A percentile compares a stretch with the other conserved stretches of the same genome.
These are phyloP conservation scores for Helicoverpa assulta DNA, from an alignment of 2,888 invertebrate genomes.

Conservation along the genomic window DNA sequence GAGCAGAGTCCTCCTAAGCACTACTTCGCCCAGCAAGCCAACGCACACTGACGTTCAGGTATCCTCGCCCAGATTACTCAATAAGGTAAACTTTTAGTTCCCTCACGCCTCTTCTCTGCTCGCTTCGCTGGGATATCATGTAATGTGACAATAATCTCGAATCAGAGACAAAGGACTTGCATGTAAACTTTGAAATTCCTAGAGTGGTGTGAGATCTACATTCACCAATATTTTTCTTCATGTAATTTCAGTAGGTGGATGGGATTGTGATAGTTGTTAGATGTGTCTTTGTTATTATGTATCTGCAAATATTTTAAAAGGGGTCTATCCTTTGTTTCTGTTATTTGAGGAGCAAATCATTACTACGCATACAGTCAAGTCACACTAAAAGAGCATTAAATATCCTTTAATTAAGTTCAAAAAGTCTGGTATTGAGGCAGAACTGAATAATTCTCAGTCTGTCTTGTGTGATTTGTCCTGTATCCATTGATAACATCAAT, in stretches of 20 bases:
- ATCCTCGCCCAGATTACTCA: constrained; percentile 89
- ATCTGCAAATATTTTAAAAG: neutral
- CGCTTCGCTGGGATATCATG: constrained; percentile 78
- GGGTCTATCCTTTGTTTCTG: constrained; percentile 38
- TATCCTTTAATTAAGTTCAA: neutral
- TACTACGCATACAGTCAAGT: neutral
- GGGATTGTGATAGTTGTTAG: constrained; percentile 1
- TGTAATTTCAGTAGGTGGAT: neutral
- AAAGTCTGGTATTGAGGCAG: neutral
- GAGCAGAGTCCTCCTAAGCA: constrained; percentile 80
- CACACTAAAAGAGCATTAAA: neutral
- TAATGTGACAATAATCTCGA: constrained; percentile 47
- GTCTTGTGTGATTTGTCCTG: neutral
- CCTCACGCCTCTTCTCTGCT: constrained; percentile 71
- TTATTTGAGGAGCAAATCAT: constrained; percentile 20
- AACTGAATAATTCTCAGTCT: neutral
- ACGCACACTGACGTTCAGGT: constrained; percentile 88
- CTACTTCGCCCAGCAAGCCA: constrained; percentile 77
- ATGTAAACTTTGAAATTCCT: constrained; percentile 27
- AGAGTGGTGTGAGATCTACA: constrained; percentile 14
- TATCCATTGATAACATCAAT: neutral
- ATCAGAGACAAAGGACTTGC: constrained; percentile 48
- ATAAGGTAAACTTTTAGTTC: constrained; percentile 88
- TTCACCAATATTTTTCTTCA: neutral
- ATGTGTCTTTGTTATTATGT: constrained; percentile 1